phyloP scores from a whole-genome alignment of 2,797 vertebrate genomes.

The Apodemus agrarius region DNA sequence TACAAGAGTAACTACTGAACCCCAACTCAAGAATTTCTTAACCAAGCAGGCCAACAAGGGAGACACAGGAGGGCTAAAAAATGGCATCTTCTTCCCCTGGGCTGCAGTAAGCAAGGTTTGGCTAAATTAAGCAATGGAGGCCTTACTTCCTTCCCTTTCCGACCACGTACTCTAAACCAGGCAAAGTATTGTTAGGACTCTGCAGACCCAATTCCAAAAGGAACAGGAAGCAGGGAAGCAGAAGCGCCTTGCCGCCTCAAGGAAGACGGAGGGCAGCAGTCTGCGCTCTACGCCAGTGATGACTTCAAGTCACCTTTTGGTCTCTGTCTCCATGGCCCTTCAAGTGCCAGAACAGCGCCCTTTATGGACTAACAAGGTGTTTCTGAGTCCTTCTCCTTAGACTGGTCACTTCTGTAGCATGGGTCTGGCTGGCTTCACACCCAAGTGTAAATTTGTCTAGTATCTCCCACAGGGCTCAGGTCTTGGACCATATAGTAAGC shows the following conservation, averaged over 20 bases:
- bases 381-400: background rate
- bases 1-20: background rate
- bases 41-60: background rate
- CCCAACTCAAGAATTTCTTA: background rate
- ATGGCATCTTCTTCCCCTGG: background rate
- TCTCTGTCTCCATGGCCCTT: background rate
- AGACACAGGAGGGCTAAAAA: background rate
- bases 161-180: slow-evolving; percentile 33
- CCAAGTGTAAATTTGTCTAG: background rate
- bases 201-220: slow-evolving; percentile 44
- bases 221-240: slow-evolving; percentile 40
- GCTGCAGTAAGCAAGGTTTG: background rate
- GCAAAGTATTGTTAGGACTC: slow-evolving; percentile 46
- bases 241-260: background rate
- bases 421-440: background rate
- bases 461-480: background rate
- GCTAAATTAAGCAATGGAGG: slow-evolving; percentile 49
- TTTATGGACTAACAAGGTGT: background rate
- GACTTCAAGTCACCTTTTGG: slow-evolving; percentile 52
- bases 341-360: background rate
- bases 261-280: background rate
- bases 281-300: background rate
- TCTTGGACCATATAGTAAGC: background rate
- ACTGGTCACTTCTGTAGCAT: background rate
- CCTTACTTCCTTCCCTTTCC: slow-evolving; percentile 60